These are phyloP conservation scores for Beris chalybata DNA, from an alignment of 2,888 invertebrate species.

Conservation along the genomic window DNA sequence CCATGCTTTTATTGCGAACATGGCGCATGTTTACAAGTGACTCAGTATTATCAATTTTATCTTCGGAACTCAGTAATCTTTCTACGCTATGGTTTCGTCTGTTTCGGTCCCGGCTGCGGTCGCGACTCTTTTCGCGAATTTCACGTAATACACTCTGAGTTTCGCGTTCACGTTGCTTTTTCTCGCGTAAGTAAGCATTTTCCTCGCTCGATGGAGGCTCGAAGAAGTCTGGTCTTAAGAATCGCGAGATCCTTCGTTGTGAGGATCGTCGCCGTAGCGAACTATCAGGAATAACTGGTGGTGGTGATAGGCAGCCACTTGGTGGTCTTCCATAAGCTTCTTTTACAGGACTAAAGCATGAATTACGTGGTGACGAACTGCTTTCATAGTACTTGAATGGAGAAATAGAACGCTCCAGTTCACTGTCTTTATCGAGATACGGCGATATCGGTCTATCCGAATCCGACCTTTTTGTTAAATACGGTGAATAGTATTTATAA, in stretches of 20 bases:
- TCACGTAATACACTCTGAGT: conserved; percentile 69
- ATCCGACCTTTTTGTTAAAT: conserved; percentile 40
- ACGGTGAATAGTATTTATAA: conserved; percentile 55
- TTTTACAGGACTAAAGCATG: conserved; percentile 39
- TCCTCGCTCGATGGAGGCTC: conserved; percentile 67
- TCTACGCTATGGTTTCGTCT: conserved; percentile 49
- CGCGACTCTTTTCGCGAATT: conserved; percentile 65
- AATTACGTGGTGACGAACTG: conserved; percentile 42
- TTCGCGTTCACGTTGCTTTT: conserved; percentile 68
- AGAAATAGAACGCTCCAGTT: conserved; percentile 41
- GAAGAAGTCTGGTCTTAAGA: conserved; percentile 77
- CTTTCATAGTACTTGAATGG: conserved; percentile 48
- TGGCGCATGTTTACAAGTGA: conserved; percentile 42
- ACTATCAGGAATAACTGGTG: conserved; percentile 45
- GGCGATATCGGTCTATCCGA: conserved; percentile 39
- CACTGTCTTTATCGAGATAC: conserved; percentile 47
- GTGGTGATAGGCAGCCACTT: conserved; percentile 50
- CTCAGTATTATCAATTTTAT: conserved; percentile 27
- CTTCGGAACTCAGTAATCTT: conserved; percentile 46
- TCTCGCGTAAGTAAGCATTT: conserved; percentile 62
- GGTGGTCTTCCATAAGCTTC: conserved; percentile 48
- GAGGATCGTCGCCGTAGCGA: conserved; percentile 53
- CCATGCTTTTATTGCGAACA: conserved; percentile 52
- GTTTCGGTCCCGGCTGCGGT: conserved; percentile 53
- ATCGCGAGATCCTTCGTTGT: conserved; percentile 69